Evolutionary conservation across 2,888 invertebrate genomes (phyloP), one percentile per base, ranked within the genome.

Genomic region (Lacanobia oleracea): DNA sequence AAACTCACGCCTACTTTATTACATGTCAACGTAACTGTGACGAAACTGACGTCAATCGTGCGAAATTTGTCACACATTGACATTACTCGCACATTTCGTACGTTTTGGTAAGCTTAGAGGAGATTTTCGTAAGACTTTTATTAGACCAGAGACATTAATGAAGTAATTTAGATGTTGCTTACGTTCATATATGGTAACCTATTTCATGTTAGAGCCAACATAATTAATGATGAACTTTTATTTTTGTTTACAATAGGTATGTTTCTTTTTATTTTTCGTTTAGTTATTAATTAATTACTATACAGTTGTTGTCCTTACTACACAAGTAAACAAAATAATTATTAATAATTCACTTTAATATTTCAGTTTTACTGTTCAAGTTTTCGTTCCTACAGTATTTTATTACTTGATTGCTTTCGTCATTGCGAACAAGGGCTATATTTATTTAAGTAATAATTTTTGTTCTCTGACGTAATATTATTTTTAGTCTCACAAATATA

Each of bases 11-110:
- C 62, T 57, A 62, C 23, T 71, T 79, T 71, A 80, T 54, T 67
- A 70, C 60, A 64, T 54, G 59, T 21, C 75, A 59, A 60, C 50
- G 43, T 63, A 59, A 56, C 23, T 64, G 51, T 78, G 66, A 67
- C 45, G 67, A 70, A 67, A 75, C 23, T 59, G 12, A 64, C 59
- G 64, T 33, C 65, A 67, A 71, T 60, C 43, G 64, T 69, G 67
- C 50, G 60, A 57, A 54, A 75, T 84, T 72, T 56, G 71, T 75
- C 67, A 72, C 74, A 79, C 72, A 33, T 56, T 72, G 79, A 33
- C 67, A 70, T 57, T 18, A 51, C 48, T 67, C 40, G 40, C 33
- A 77, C 45, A 63, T 54, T 62, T 69, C 27, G 7, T 64, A n/a
- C 43, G 23, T 62, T 57, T 59, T 50, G 43, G 50, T 75, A 37